Conservation (phyloP, 2,888 invertebrate genomes). For the Trimorus sp. region DNA sequence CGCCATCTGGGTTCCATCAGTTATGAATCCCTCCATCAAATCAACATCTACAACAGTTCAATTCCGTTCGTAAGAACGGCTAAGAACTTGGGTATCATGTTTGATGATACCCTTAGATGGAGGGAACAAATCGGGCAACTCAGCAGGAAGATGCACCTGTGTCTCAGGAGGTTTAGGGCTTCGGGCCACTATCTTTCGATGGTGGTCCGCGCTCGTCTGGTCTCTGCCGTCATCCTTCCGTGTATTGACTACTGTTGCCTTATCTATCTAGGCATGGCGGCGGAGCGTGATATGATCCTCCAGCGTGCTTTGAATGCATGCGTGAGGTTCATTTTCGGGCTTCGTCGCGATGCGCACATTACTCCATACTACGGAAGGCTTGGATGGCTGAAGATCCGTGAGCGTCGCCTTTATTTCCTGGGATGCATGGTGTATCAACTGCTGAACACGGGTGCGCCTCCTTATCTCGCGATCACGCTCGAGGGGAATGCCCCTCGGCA, state of each 20-base stretch:
- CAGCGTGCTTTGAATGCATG: no score
- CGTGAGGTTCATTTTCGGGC: neutral
- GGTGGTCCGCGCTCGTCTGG: neutral
- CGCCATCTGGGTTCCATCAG: no score
- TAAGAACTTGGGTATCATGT: neutral
- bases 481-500: neutral
- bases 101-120: neutral
- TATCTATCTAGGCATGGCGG: neutral
- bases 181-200: neutral
- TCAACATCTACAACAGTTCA: neutral
- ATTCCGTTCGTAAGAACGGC: slow-evolving; percentile 5
- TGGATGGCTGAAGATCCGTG: neutral
- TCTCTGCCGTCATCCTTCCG: neutral
- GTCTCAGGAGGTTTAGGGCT: neutral
- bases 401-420: neutral
- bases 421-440: slow-evolving; percentile 4
- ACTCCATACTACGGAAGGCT: neutral
- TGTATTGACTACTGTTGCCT: slow-evolving; percentile 6
- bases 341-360: neutral
- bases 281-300: neutral
- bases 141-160: neutral
- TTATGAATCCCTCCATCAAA: neutral
- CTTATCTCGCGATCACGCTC: neutral
- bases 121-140: neutral
- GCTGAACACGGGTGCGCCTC: neutral